Percentiles rank a stretch among this genome's conserved stretches.
Conservation (phyloP, 2,888 invertebrate genomes). For the Patella depressa region DNA sequence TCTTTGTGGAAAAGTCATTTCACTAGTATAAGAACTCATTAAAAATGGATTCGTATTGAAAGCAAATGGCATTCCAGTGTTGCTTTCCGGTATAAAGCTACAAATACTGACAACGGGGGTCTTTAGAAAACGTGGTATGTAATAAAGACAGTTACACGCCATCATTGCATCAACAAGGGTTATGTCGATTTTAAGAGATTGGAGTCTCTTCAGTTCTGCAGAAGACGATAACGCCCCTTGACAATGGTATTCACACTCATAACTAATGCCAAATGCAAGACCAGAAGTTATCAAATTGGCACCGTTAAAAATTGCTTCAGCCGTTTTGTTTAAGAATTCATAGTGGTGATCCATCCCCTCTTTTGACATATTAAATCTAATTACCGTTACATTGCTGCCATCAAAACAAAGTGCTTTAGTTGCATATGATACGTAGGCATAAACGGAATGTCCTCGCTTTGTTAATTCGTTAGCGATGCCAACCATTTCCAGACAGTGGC, state of each 20-base stretch:
- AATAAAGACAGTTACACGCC: neutral
- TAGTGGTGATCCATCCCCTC: neutral
- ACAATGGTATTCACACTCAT: neutral
- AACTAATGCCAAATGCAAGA: neutral
- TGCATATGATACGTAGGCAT: conserved; percentile 8
- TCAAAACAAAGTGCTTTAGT: conserved; percentile 1
- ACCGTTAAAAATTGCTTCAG: neutral
- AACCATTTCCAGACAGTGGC: conserved; percentile 10
- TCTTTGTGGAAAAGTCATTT: conserved; percentile 24
- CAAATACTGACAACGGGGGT: neutral
- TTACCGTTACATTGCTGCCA: neutral
- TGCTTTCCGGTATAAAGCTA: neutral
- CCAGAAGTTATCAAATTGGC: neutral
- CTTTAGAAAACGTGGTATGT: neutral
- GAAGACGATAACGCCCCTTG: neutral
- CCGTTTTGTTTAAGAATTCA: neutral
- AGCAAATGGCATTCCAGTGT: neutral
- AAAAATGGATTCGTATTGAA: conserved; percentile 11
- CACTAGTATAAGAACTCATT: neutral
- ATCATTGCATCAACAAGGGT: neutral
- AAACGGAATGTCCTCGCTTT: conserved; percentile 20
- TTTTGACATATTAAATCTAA: neutral
- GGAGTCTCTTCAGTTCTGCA: neutral
- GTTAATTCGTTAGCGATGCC: conserved; percentile 17
- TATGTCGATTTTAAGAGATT: neutral